phyloP scores from a whole-genome alignment of 2,113 vertebrate genomes.

The Echinops telfairi region DNA sequence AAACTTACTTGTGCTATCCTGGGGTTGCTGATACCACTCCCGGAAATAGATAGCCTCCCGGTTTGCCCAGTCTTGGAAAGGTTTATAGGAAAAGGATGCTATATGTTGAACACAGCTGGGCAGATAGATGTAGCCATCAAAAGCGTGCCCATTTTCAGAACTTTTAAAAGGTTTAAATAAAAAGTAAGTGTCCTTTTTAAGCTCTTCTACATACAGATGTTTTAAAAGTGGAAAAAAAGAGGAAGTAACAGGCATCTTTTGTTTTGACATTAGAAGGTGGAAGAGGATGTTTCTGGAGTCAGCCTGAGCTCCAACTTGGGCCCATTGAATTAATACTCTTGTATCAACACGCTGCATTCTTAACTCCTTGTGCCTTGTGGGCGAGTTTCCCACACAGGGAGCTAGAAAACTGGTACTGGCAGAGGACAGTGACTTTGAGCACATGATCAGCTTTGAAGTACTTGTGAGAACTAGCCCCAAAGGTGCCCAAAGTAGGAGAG shows the following conservation, averaged over 20 bases:
- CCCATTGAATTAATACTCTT: background rate
- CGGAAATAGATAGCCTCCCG: conserved; percentile 52
- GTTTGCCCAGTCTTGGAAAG: conserved; percentile 34
- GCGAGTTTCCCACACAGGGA: no score
- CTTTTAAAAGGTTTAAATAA: conserved; percentile 51
- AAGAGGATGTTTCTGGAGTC: background rate
- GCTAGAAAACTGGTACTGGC: no score
- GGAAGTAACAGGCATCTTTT: background rate
- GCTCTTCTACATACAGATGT: background rate
- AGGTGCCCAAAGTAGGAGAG: no score
- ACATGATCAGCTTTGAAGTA: no score
- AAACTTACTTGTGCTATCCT: conserved; percentile 28
- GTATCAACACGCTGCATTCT: background rate
- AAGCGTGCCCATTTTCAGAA: background rate
- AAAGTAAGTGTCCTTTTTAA: conserved; percentile 29
- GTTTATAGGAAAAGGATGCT: background rate
- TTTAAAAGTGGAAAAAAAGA: conserved; percentile 33
- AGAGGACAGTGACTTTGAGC: no score
- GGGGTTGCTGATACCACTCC: conserved; percentile 2
- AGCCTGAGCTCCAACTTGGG: background rate
- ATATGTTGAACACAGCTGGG: background rate
- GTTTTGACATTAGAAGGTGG: background rate
- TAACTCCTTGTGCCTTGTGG: background rate
- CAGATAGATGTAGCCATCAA: background rate
- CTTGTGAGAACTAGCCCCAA: no score